These are phyloP conservation scores for Babylonia areolata DNA, from an alignment of 1,140 invertebrate genomes.

Conservation along the genomic window DNA sequence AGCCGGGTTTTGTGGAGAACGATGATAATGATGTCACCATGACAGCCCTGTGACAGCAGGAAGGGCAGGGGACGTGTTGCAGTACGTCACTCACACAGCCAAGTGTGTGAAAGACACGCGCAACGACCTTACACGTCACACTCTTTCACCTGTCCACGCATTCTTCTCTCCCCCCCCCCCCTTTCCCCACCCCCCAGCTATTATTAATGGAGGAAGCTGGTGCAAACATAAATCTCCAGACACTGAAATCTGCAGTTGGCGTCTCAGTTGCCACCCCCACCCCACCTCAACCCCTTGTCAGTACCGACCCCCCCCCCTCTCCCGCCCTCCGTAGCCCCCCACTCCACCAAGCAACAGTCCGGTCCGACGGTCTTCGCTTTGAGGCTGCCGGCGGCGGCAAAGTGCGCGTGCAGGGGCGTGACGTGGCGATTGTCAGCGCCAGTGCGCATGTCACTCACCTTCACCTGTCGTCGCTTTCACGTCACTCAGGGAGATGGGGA, in stretches of 20 bases:
- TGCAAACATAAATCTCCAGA: not conserved
- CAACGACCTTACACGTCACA: slow-evolving; percentile 6
- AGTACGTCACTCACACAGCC: not conserved
- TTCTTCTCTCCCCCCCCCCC: not conserved
- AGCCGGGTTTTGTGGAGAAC: too few relatives aligned
- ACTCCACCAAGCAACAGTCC: not conserved
- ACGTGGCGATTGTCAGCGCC: slow-evolving; percentile 40
- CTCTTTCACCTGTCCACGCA: not conserved
- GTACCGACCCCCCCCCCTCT: not conserved
- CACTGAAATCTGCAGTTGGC: not conserved
- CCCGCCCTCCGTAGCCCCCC: not conserved
- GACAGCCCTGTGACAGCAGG: too few relatives aligned
- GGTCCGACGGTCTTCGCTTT: not conserved
- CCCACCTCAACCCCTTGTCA: not conserved
- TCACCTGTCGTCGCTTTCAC: slow-evolving; percentile 39
- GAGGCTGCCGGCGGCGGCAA: slow-evolving; percentile 18
- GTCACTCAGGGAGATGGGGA: slow-evolving; percentile 36
- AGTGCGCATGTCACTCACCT: slow-evolving; percentile 38
- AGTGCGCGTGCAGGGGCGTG: slow-evolving; percentile 40
- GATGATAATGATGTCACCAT: too few relatives aligned
- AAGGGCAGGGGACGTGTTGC: too few relatives aligned
- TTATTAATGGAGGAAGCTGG: not conserved
- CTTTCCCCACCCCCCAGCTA: not conserved
- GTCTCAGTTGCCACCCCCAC: too few relatives aligned
- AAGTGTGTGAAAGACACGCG: not conserved